phyloP scores from a whole-genome alignment of 1,140 invertebrate genomes.

The Aphelenchoides besseyi region DNA sequence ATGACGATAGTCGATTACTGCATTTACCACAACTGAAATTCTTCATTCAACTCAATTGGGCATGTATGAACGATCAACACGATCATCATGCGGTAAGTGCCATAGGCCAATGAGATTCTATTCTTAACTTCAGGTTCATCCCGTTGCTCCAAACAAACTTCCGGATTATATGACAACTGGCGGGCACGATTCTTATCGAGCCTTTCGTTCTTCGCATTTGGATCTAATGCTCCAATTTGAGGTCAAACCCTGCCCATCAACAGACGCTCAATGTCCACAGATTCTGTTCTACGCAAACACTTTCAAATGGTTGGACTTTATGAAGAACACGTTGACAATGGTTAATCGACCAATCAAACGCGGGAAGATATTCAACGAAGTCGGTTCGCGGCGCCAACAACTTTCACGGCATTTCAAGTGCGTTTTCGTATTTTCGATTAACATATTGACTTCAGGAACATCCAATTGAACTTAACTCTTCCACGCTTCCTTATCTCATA shows the following conservation, averaged over 20 bases:
- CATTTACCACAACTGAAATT: constrained; percentile 84
- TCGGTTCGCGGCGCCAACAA: constrained; percentile 78
- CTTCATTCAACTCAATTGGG: constrained; percentile 81
- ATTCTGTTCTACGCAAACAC: constrained; percentile 61
- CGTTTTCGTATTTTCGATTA: constrained; percentile 11
- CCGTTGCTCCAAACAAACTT: constrained; percentile 90
- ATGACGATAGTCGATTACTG: constrained; percentile 88
- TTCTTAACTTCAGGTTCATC: constrained; percentile 68
- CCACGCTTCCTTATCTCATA: constrained; percentile 90
- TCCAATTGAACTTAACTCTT: constrained; percentile 78
- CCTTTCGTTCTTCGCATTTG: constrained; percentile 87
- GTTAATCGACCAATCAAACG: constrained; percentile 87
- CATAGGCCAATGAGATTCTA: neutral
- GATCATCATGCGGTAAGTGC: constrained; percentile 75
- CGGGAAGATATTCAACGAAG: constrained; percentile 80
- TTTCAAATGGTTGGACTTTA: constrained; percentile 58
- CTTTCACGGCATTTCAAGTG: constrained; percentile 81
- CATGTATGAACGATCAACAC: constrained; percentile 83
- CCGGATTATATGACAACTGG: constrained; percentile 95
- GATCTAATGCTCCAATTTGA: constrained; percentile 84
- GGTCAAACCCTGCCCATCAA: constrained; percentile 70
- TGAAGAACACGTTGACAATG: constrained; percentile 80
- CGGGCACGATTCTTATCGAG: constrained; percentile 73
- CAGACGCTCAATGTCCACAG: constrained; percentile 42
- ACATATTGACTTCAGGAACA: constrained; percentile 70